These are phyloP conservation scores for Martes martes DNA, from an alignment of 2,113 vertebrate genomes.

Conservation along the genomic window DNA sequence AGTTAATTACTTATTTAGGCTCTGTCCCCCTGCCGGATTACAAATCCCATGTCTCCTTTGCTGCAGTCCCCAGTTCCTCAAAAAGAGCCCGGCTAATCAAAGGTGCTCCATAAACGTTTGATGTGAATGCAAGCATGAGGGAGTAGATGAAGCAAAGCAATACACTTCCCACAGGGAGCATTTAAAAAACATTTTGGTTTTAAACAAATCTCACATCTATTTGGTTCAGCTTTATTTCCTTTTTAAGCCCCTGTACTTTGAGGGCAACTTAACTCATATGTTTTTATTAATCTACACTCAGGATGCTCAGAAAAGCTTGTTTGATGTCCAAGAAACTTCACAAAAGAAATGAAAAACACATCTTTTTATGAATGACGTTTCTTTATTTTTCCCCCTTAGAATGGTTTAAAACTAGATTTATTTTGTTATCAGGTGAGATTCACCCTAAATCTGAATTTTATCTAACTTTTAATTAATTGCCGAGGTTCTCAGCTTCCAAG, in stretches of 20 bases:
- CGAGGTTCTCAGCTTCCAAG: not conserved
- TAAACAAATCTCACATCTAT: not conserved
- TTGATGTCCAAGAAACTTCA: conserved; percentile 17
- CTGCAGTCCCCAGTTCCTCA: not conserved
- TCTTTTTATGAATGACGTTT: not conserved
- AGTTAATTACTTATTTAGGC: conserved; percentile 69
- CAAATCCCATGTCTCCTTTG: conserved; percentile 47
- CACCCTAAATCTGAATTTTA: not conserved
- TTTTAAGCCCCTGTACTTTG: not conserved
- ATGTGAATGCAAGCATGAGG: not conserved
- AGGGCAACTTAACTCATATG: not conserved
- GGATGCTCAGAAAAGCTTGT: not conserved
- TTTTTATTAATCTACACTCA: not conserved
- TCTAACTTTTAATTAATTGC: not conserved
- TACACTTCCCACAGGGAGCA: not conserved
- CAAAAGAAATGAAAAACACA: not conserved
- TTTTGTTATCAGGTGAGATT: not conserved
- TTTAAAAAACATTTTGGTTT: not conserved
- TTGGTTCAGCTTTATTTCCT: not conserved
- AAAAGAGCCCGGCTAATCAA: conserved; percentile 36
- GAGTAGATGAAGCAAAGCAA: not conserved
- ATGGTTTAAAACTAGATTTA: not conserved
- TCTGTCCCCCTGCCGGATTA: conserved; percentile 36
- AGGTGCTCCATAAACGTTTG: not conserved
- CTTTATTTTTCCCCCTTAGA: not conserved